Conservation (phyloP, 2,113 vertebrate species). For the Albula glossodonta region DNA sequence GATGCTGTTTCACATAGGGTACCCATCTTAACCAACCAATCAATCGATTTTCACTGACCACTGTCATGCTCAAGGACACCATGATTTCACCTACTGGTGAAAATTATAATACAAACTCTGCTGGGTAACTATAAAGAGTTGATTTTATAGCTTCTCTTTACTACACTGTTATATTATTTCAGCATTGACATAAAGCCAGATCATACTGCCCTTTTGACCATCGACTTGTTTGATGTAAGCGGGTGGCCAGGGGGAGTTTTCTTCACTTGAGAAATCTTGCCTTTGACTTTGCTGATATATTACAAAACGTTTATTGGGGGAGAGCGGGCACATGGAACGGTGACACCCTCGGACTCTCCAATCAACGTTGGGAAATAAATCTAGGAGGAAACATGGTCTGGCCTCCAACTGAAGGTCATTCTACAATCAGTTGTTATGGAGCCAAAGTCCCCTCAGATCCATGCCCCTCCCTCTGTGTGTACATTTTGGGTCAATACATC, state of each 20-base stretch:
- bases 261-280: not conserved
- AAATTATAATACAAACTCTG: too few relatives aligned
- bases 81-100: too few relatives aligned
- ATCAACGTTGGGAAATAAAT: not conserved
- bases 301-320: not conserved
- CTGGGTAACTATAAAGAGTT: not conserved
- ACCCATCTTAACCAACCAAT: too few relatives aligned
- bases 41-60: too few relatives aligned
- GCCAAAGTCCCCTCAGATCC: not conserved
- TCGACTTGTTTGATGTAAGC: not conserved
- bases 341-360: not conserved
- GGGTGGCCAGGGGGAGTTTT: not conserved
- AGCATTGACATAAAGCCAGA: not conserved
- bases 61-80: too few relatives aligned
- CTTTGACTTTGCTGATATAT: conserved; percentile 6
- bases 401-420: not conserved
- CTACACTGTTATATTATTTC: not conserved
- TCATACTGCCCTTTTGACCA: not conserved
- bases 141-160: not conserved
- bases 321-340: not conserved
- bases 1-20: too few relatives aligned
- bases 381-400: not conserved
- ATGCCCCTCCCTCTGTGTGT: not conserved
- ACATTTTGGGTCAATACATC: not conserved
- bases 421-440: not conserved